Evolutionary conservation across 2,888 invertebrate genomes (phyloP).

Genomic region (Coenonympha glycerion): DNA sequence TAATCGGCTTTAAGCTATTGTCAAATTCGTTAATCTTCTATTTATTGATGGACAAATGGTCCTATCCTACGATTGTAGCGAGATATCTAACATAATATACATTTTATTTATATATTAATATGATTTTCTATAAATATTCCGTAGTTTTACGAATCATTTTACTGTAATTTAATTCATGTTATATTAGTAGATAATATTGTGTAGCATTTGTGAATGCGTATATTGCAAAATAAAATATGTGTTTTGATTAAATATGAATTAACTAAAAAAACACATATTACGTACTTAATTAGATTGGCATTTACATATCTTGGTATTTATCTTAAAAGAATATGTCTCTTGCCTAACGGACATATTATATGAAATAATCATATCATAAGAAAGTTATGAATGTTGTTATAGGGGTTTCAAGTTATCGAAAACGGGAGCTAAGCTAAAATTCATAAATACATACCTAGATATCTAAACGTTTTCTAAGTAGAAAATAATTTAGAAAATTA

Average conservation of each 20-base stretch:
- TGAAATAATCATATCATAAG: conserved; percentile 29
- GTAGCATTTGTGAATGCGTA: conserved; percentile 20
- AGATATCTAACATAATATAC: conserved; percentile 47
- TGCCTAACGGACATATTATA: conserved; percentile 25
- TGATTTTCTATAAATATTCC: conserved; percentile 72
- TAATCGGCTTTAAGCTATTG: conserved; percentile 66
- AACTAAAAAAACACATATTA: conserved; percentile 29
- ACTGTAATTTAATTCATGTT: conserved; percentile 14
- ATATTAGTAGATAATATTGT: conserved; percentile 11
- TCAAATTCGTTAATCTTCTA: conserved; percentile 67
- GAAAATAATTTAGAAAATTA: neutral
- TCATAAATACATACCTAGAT: neutral
- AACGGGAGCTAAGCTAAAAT: neutral
- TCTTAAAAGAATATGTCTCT: conserved; percentile 13
- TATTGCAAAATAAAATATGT: conserved; percentile 21
- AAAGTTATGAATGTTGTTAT: conserved; percentile 14
- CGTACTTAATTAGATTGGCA: conserved; percentile 41
- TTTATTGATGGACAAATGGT: conserved; percentile 49
- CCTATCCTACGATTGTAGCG: conserved; percentile 55
- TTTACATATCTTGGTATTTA: conserved; percentile 51
- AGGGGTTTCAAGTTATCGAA: conserved; percentile 20
- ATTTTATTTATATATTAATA: conserved; percentile 63
- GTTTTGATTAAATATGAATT: neutral
- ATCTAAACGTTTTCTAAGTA: neutral
- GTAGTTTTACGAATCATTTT: conserved; percentile 40